A percentile compares a stretch with the other conserved stretches of the same genome.
phyloP scores from a whole-genome alignment of 2,797 vertebrate genomes.

The Sebastes melanostomus region DNA sequence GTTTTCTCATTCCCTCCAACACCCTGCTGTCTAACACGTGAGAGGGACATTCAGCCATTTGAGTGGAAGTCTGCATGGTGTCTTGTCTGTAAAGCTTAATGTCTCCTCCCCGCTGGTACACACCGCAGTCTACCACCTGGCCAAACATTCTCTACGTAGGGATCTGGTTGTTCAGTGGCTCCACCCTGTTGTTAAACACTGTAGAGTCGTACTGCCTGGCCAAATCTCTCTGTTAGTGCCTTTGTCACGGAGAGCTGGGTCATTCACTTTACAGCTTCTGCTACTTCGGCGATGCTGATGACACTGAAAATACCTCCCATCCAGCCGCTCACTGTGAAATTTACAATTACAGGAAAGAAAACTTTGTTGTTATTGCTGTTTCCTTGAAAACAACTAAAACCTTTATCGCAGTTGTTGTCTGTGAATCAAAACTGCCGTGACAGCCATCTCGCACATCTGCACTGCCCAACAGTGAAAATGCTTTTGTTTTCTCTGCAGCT shows the following conservation, averaged over 20 bases:
- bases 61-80: conserved; percentile 57
- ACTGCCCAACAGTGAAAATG: background rate
- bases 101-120: conserved; percentile 57
- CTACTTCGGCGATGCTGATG: conserved; percentile 22
- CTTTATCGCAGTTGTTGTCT: background rate
- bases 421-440: background rate
- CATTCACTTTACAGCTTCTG: conserved; percentile 43
- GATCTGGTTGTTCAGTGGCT: conserved; percentile 40
- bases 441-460: background rate
- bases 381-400: conserved; percentile 7
- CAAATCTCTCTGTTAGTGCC: conserved; percentile 42
- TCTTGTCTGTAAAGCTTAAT: conserved; percentile 66
- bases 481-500: conserved; percentile 5
- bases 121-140: conserved; percentile 67
- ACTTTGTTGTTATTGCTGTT: conserved; percentile 4
- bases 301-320: conserved; percentile 34
- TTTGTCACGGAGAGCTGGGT: conserved; percentile 41
- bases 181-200: conserved; percentile 48
- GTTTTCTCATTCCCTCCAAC: conserved; percentile 41
- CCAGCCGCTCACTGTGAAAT: conserved; percentile 27
- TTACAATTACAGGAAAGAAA: conserved; percentile 19
- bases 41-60: conserved; percentile 54
- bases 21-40: conserved; percentile 51
- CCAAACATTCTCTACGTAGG: conserved; percentile 43
- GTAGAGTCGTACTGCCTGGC: background rate